These are phyloP conservation scores for Hipposideros armiger DNA, from an alignment of 2,113 vertebrate species.

Conservation along the genomic window DNA sequence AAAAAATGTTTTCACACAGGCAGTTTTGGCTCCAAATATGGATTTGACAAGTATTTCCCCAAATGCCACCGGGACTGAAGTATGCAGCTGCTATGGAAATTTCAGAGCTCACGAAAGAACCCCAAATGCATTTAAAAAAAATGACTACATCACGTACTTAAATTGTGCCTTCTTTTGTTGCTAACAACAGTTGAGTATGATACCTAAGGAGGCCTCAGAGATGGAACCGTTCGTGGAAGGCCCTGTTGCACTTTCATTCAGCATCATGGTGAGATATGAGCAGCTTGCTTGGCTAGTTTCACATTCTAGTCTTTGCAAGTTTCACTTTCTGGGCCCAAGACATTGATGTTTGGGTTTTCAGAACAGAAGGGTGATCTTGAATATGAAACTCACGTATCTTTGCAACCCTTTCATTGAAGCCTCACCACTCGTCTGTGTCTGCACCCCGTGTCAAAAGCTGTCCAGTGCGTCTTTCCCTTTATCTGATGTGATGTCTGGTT, in stretches of 20 bases:
- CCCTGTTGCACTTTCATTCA: conserved; percentile 50
- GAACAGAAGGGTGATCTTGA: not conserved
- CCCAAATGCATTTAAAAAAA: not conserved
- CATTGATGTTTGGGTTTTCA: conserved; percentile 66
- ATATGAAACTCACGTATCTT: not conserved
- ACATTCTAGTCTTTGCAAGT: not conserved
- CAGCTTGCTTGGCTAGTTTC: not conserved
- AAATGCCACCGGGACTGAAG: conserved; percentile 73
- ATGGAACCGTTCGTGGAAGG: not conserved
- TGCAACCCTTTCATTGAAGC: rapidly evolving
- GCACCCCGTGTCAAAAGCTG: not conserved
- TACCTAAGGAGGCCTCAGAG: not conserved
- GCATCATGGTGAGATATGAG: not conserved
- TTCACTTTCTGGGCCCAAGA: conserved; percentile 63
- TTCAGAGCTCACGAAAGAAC: conserved; percentile 68
- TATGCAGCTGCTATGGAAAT: conserved; percentile 57
- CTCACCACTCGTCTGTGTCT: not conserved
- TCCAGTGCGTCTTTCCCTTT: rapidly evolving
- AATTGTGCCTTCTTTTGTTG: not conserved
- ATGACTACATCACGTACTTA: not conserved
- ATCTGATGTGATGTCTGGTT: not conserved
- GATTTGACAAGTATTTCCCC: conserved; percentile 82
- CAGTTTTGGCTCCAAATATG: conserved; percentile 80
- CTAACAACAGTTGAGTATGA: not conserved
- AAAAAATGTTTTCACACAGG: conserved; percentile 73